Conservation (phyloP, 2,888 invertebrate genomes). For the Agrotis ipsilon region DNA sequence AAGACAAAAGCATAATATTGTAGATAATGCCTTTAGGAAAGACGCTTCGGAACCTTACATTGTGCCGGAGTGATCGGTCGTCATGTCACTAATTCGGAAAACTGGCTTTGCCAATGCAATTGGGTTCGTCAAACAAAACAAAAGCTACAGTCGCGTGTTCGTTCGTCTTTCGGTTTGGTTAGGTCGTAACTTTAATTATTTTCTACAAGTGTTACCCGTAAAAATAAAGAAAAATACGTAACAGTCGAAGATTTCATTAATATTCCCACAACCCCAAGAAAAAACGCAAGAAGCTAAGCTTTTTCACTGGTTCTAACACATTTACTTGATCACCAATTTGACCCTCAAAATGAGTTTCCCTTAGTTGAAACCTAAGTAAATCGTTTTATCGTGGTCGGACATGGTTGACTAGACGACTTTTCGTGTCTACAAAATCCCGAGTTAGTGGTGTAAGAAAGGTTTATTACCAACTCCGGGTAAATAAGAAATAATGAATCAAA, state of each 20-base stretch:
- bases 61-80: too few species aligned
- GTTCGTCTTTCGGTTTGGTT: too few species aligned
- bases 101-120: too few species aligned
- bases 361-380: slow-evolving; percentile 48
- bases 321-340: slow-evolving; percentile 58
- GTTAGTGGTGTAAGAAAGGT: slow-evolving; percentile 4
- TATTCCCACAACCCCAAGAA: slow-evolving; percentile 21
- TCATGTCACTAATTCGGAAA: too few species aligned
- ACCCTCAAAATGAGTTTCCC: slow-evolving; percentile 59
- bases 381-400: slow-evolving; percentile 51
- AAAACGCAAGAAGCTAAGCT: slow-evolving; percentile 32
- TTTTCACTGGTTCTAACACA: slow-evolving; percentile 46
- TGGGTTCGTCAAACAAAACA: too few species aligned
- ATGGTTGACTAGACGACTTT: slow-evolving; percentile 21
- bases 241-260: slow-evolving; percentile 28
- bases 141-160: too few species aligned
- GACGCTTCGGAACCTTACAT: too few species aligned
- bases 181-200: too few species aligned
- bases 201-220: background rate
- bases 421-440: slow-evolving; percentile 31
- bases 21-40: slow-evolving; percentile 1
- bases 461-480: slow-evolving; percentile 5
- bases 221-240: slow-evolving; percentile 12
- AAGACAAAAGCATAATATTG: background rate
- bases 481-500: background rate